These are phyloP conservation scores for Hirtodrosophila histrioides DNA, from an alignment of 2,888 invertebrate genomes.

Conservation along the genomic window DNA sequence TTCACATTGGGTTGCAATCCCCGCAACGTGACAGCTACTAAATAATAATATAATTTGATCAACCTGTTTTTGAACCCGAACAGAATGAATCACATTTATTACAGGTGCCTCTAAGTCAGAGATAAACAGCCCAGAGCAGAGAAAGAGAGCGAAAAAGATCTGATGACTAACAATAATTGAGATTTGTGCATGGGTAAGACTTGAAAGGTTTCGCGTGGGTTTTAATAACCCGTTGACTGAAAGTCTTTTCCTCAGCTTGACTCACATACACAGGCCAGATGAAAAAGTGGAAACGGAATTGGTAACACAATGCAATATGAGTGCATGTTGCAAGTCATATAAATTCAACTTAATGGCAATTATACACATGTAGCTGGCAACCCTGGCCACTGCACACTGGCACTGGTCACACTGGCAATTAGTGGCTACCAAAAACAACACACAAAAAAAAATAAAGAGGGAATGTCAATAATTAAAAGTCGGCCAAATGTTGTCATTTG, in stretches of 20 bases:
- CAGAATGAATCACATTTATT: too few species aligned
- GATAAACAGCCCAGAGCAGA: neutral
- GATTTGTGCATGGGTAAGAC: neutral
- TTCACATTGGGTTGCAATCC: too few species aligned
- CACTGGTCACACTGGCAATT: conserved; percentile 45
- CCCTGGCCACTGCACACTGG: neutral
- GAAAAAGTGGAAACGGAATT: too few species aligned
- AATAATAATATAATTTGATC: too few species aligned
- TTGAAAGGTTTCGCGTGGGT: neutral
- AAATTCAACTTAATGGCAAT: conserved; percentile 2
- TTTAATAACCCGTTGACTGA: too few species aligned
- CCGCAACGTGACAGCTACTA: too few species aligned
- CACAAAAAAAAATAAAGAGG: conserved; percentile 24
- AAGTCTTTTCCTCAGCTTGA: too few species aligned
- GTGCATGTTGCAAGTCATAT: too few species aligned
- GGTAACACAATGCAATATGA: too few species aligned
- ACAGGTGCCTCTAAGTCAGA: neutral
- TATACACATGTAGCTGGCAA: conserved; percentile 10
- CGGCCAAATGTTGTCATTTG: conserved; percentile 79
- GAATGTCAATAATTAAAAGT: conserved; percentile 78
- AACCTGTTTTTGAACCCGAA: too few species aligned
- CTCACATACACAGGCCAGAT: too few species aligned
- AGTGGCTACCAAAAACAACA: conserved; percentile 29
- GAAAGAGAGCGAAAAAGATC: neutral
- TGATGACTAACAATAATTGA: neutral